Base-by-base conservation (phyloP, 2,113 vertebrate species). In the Stegastes partitus region DNA sequence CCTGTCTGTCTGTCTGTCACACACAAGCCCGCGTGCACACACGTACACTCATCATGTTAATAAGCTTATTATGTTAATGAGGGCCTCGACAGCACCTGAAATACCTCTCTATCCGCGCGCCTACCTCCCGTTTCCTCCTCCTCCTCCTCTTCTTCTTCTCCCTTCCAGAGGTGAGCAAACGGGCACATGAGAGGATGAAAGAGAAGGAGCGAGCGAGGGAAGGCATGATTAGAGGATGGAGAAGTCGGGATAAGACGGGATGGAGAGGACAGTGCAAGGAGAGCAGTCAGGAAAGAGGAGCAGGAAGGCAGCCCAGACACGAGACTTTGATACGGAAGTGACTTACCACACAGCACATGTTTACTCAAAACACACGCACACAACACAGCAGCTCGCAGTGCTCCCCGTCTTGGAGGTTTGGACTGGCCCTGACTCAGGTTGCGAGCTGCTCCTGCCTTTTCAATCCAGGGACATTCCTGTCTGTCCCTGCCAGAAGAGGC, bases 271-370 rank as follows among this genome's bases (percentile, higher is more conserved):
- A 50, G 72, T 22, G 11, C 25, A 54, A 55, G 50, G 11, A 47
- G 81, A 83, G 75, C 71, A 73, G 74, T 47, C 54, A 64, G 61
- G 55, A 53, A 80, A 63, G 54, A 50, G 45, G 59, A 67, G 63
- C 3, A 65, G 65, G 53, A 70, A 53, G 47, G 67, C 34, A 51
- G 83, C 72, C 77, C 77, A 51, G 59, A 79, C 26, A 25, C 2
- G 7, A 57, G 67, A 56, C 90, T 93, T 92, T 93, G 91, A 91
- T 90, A 68, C 15, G 23, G 28, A 11, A 58, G 47, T 54, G 72
- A 80, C 79, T 68, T 61, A 50, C 67, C 61, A 58, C 47, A 26
- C 21, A 50, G n/a, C 25, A 65, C 45, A 25, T 19, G 63, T 47
- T 26, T 53, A 19, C 15, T n/a, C 22, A 51, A 47, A 63, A 47